phyloP scores from a whole-genome alignment of 2,888 invertebrate species.

The Stratiomys singularior region DNA sequence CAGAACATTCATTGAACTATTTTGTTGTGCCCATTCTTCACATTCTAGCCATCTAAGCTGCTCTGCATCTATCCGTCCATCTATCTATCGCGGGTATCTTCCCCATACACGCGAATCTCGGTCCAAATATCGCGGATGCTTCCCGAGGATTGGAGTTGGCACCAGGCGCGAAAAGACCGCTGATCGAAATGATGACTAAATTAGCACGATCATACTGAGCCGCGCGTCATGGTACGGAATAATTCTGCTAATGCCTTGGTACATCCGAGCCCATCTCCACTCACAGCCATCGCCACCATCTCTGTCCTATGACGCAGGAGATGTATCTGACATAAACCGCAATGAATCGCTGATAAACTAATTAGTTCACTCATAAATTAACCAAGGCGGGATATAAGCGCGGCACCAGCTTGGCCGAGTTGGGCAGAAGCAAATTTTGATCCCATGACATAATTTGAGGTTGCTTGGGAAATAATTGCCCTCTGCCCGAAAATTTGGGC shows the following conservation, averaged over 20 bases:
- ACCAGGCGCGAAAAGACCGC: slow-evolving; percentile 23
- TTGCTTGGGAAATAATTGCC: no score
- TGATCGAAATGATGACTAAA: slow-evolving; percentile 41
- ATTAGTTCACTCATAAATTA: neutral
- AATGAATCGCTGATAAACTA: neutral
- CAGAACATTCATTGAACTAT: slow-evolving; percentile 41
- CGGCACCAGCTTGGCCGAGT: no score
- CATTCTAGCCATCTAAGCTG: slow-evolving; percentile 23
- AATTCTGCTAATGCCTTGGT: neutral
- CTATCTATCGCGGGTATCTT: neutral
- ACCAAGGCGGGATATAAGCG: no score
- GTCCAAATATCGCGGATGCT: no score
- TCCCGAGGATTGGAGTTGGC: neutral
- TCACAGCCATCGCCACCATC: neutral
- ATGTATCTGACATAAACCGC: slow-evolving; percentile 27
- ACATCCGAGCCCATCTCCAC: neutral
- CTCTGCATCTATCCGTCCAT: neutral
- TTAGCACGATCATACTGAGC: slow-evolving; percentile 33
- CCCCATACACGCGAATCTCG: neutral
- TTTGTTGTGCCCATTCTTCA: slow-evolving; percentile 41
- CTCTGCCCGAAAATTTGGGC: no score
- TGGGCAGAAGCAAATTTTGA: no score
- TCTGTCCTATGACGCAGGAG: slow-evolving; percentile 6
- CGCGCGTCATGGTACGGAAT: neutral
- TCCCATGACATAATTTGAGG: no score